phyloP scores from a whole-genome alignment of 2,888 invertebrate genomes.

The Agonum fuliginosum region DNA sequence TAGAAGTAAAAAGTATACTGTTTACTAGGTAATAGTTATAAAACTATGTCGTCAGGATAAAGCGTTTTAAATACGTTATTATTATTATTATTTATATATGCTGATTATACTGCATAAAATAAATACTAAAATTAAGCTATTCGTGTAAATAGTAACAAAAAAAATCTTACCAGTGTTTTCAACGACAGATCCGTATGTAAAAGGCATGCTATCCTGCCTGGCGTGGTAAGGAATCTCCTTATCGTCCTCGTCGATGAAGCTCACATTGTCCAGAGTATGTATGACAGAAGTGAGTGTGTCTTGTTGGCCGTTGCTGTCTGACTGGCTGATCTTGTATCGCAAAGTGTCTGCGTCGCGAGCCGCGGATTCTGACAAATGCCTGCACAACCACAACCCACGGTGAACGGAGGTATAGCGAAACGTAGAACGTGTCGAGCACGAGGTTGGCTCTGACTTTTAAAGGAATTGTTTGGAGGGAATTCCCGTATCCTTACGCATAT shows the following conservation, averaged over 20 bases:
- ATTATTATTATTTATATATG: no score
- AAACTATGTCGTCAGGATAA: no score
- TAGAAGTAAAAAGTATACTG: no score
- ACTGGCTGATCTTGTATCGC: constrained; percentile 53
- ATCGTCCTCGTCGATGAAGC: constrained; percentile 70
- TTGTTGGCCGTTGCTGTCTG: constrained; percentile 66
- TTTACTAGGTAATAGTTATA: no score
- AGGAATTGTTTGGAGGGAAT: neutral
- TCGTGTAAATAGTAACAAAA: neutral
- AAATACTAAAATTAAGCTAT: no score
- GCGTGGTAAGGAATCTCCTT: constrained; percentile 93
- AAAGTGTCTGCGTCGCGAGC: constrained; percentile 49
- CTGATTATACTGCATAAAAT: no score
- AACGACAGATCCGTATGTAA: constrained; percentile 82
- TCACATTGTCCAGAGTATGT: constrained; percentile 70
- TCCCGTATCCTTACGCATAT: constrained; percentile 10
- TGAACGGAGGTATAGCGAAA: neutral
- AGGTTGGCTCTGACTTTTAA: neutral
- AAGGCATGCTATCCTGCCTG: constrained; percentile 90
- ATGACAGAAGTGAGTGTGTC: constrained; percentile 69
- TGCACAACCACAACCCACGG: constrained; percentile 26
- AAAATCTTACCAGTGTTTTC: constrained; percentile 55
- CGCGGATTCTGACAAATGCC: constrained; percentile 67
- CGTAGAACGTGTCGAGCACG: neutral
- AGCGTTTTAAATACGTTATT: no score